Conservation (phyloP, 2,888 invertebrate genomes). For the Pollenia angustigena region DNA sequence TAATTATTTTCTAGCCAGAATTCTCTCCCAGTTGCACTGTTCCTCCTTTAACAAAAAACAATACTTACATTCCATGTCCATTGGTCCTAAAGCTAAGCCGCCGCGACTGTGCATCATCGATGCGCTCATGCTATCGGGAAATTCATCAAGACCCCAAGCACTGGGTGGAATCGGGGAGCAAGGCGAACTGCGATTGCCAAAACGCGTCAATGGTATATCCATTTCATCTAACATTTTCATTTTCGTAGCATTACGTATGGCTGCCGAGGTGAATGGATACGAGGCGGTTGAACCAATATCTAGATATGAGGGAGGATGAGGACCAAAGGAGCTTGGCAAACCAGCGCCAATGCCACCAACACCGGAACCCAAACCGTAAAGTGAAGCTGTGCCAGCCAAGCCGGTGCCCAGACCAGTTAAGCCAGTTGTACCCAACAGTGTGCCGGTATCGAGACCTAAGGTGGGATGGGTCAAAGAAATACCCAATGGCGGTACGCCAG, state of each 20-base stretch:
- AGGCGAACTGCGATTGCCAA: slow-evolving; percentile 87
- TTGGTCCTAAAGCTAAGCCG: slow-evolving; percentile 85
- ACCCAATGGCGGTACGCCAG: slow-evolving; percentile 77
- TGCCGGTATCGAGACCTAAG: slow-evolving; percentile 81
- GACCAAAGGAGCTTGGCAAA: slow-evolving; percentile 81
- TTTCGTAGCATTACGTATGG: slow-evolving; percentile 87
- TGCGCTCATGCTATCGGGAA: slow-evolving; percentile 87
- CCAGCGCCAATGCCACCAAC: slow-evolving; percentile 75
- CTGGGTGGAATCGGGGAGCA: slow-evolving; percentile 87
- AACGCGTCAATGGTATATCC: slow-evolving; percentile 87
- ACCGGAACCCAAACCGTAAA: slow-evolving; percentile 78
- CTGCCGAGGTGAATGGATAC: slow-evolving; percentile 87
- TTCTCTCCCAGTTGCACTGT: too few species aligned
- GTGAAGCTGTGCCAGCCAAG: slow-evolving; percentile 79
- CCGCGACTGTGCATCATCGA: slow-evolving; percentile 87
- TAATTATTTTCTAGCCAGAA: not conserved
- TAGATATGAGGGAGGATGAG: slow-evolving; percentile 81
- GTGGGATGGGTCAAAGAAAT: slow-evolving; percentile 83
- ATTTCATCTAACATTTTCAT: slow-evolving; percentile 90
- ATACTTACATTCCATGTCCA: slow-evolving; percentile 83
- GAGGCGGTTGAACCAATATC: slow-evolving; percentile 84
- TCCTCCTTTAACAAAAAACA: not conserved
- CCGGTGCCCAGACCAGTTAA: slow-evolving; percentile 77
- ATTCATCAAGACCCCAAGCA: slow-evolving; percentile 87
- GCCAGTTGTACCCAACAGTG: slow-evolving; percentile 78